Evolutionary conservation across 2,797 vertebrate genomes (phyloP), one percentile per base, ranked within the genome.

Genomic region (Eidolon dupreanum): DNA sequence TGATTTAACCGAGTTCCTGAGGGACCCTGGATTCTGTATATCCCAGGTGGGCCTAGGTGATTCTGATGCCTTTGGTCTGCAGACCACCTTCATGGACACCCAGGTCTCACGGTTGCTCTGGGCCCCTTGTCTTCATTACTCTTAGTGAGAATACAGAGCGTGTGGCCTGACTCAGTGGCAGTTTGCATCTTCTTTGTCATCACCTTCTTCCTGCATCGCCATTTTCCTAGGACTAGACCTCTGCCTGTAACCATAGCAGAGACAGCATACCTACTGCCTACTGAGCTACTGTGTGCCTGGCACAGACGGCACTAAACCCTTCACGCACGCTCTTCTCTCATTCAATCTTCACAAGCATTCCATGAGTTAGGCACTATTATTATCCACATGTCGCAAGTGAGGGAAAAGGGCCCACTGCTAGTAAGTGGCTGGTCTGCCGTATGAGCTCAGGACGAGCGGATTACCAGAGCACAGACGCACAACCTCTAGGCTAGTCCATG

Each of bases 311-410:
- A 15, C 57, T 24, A n/a, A 49, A 53, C 26, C 38, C 15, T 53
- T 16, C 12, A 2, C 2, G 7, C 15, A 9, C 3, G 31, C 43
- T 51, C 0, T 0, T 28, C 49, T 12, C 66, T 66, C 38, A 3
- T 79, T 77, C 15, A 1, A 6, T 43, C 55, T 59, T 86, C 66
- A 49, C 19, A 17, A 3, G 17, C 7, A 16, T 46, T 73, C 33
- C 8, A 0, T 36, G 17, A 12, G 5, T 26, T 22, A 71, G 20
- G 33, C 33, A 8, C 24, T 43, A 4, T 65, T 41, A 3, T 26
- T 16, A 36, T 1, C 26, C 16, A 22, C 28, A 82, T 28, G 17
- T 94, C 28, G 49, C 65, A 57, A 31, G 2, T 7, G 41, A 53
- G 8, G 26, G 26, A 7, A 55, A 75, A 51, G 55, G 7, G 16